Conservation (phyloP, 2,888 invertebrate species). For the Salpingus planirostris region DNA sequence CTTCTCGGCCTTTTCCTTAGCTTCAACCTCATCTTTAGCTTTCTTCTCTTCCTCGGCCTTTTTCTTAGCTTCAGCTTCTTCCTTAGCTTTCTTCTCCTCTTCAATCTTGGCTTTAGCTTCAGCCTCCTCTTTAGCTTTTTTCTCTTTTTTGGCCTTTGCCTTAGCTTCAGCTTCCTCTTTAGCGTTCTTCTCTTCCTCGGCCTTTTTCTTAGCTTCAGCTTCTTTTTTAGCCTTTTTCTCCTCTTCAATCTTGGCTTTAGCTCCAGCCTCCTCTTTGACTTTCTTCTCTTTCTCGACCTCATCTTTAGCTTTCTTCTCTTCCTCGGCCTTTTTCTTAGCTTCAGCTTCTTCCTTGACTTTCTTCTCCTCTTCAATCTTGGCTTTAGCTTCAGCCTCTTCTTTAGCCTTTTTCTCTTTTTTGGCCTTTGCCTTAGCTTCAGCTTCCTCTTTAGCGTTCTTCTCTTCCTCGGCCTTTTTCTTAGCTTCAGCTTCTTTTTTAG, state of each 20-base stretch:
- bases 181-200: constrained; percentile 13
- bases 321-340: no score
- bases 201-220: constrained; percentile 12
- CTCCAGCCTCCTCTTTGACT: constrained; percentile 10
- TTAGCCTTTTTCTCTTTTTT: constrained; percentile 21
- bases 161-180: constrained; percentile 11
- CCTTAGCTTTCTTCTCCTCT: constrained; percentile 20
- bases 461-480: constrained; percentile 11
- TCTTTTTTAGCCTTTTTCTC: constrained; percentile 18
- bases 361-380: background rate
- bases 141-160: constrained; percentile 14
- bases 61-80: no score
- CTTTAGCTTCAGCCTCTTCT: constrained; percentile 15
- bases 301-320: no score
- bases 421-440: constrained; percentile 7
- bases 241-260: constrained; percentile 1
- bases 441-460: constrained; percentile 11
- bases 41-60: background rate
- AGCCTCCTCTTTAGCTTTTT: background rate
- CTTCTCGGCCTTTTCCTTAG: constrained; percentile 10
- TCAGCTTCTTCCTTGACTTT: no score
- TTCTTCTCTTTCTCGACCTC: constrained; percentile 12
- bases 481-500: constrained; percentile 14
- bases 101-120: constrained; percentile 18
- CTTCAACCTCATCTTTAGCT: constrained; percentile 8